Conservation (phyloP, 92 coral and sea anemone species). For the Epizoanthus rinbou region DNA sequence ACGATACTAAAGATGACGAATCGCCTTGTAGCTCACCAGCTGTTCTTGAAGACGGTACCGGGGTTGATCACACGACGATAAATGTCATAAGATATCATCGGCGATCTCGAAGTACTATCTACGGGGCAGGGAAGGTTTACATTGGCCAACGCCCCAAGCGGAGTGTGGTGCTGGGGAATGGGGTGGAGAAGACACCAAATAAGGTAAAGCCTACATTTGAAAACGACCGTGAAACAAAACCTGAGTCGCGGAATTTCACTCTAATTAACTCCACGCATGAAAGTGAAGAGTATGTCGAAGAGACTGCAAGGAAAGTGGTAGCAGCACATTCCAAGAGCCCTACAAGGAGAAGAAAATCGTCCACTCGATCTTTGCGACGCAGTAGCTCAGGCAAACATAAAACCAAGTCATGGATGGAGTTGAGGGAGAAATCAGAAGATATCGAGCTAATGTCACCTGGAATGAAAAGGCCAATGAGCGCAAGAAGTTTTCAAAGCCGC, state of each 20-base stretch:
- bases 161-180: conserved; percentile 46
- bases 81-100: conserved; percentile 71
- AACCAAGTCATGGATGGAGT: conserved; percentile 29
- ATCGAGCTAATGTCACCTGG: background rate
- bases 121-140: conserved; percentile 81
- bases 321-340: background rate
- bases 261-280: conserved; percentile 56
- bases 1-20: conserved; percentile 10
- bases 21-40: conserved; percentile 16
- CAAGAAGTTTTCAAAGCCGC: conserved; percentile 52
- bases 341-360: conserved; percentile 5
- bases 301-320: conserved; percentile 4
- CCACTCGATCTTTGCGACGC: conserved; percentile 14
- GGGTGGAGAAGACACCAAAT: conserved; percentile 15
- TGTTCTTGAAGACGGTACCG: conserved; percentile 9
- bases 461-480: conserved; percentile 41
- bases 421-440: conserved; percentile 19
- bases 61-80: conserved; percentile 32
- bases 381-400: background rate
- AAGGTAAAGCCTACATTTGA: conserved; percentile 26
- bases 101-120: conserved; percentile 81
- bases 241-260: conserved; percentile 42
- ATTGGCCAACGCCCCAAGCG: conserved; percentile 57
- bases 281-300: conserved; percentile 57
- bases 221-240: conserved; percentile 8